A percentile compares a stretch with the other conserved stretches of the same genome.
Evolutionary conservation across 2,888 invertebrate genomes (phyloP).

Genomic region (Polydesmus complanatus): DNA sequence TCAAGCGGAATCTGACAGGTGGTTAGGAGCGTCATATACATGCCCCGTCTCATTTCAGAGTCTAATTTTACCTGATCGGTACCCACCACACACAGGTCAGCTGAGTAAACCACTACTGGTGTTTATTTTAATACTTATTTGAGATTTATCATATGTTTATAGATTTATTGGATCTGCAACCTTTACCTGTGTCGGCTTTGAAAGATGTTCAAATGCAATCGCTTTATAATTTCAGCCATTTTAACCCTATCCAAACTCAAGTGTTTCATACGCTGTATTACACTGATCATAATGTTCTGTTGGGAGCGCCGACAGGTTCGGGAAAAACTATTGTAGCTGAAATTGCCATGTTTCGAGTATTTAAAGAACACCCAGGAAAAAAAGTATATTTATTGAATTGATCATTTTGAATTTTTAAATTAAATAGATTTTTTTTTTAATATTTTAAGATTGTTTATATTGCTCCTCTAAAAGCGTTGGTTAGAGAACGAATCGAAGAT

Average conservation of each 20-base stretch:
- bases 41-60: conserved; percentile 54
- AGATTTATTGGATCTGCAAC: conserved; percentile 80
- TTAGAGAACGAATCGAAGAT: conserved; percentile 87
- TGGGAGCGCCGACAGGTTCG: conserved; percentile 92
- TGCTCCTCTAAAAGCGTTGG: conserved; percentile 93
- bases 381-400: conserved; percentile 27
- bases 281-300: conserved; percentile 78
- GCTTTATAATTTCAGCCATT: conserved; percentile 81
- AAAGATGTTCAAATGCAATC: conserved; percentile 60
- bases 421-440: conserved; percentile 11
- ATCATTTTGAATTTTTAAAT: not conserved
- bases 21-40: conserved; percentile 46
- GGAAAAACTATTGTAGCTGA: conserved; percentile 98
- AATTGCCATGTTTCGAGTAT: conserved; percentile 86
- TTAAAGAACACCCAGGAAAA: conserved; percentile 55
- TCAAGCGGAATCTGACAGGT: conserved; percentile 72
- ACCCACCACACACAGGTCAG: conserved; percentile 77
- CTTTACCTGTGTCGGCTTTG: conserved; percentile 70
- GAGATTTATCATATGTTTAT: conserved; percentile 2
- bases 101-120: not conserved
- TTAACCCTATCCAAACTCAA: conserved; percentile 98
- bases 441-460: conserved; percentile 82
- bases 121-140: conserved; percentile 7
- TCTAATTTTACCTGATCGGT: conserved; percentile 75
- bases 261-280: conserved; percentile 93